These are phyloP conservation scores for Forbesichthys papilliferus DNA, from an alignment of 2,113 vertebrate species.

Conservation along the genomic window DNA sequence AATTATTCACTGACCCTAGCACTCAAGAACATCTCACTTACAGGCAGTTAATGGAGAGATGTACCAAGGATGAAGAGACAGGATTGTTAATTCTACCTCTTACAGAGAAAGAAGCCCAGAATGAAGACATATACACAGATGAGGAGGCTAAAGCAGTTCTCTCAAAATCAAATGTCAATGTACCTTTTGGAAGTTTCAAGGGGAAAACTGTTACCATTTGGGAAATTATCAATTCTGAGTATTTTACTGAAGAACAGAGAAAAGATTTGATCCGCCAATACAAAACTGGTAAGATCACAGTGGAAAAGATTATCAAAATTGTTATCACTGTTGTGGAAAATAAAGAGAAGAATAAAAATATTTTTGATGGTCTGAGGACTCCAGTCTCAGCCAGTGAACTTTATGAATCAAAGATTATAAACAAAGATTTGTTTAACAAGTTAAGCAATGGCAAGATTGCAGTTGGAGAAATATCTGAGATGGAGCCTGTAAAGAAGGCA, in stretches of 20 bases:
- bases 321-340: conserved; percentile 93
- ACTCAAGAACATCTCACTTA: conserved; percentile 90
- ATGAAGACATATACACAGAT: conserved; percentile 82
- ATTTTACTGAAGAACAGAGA: conserved; percentile 88
- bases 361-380: conserved; percentile 85
- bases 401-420: conserved; percentile 84
- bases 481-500: conserved; percentile 81
- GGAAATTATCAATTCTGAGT: conserved; percentile 94
- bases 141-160: conserved; percentile 86
- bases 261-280: conserved; percentile 91
- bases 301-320: conserved; percentile 94
- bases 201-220: conserved; percentile 92
- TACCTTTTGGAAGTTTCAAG: conserved; percentile 86
- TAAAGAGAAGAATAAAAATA: conserved; percentile 82
- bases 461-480: conserved; percentile 80
- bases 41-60: conserved; percentile 85
- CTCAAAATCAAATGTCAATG: conserved; percentile 81
- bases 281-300: conserved; percentile 89
- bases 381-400: conserved; percentile 84
- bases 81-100: conserved; percentile 85
- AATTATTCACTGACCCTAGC: conserved; percentile 90
- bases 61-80: conserved; percentile 82
- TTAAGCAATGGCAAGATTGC: conserved; percentile 86
- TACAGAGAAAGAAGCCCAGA: conserved; percentile 79
- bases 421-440: conserved; percentile 83